Percentiles rank a stretch among this genome's conserved stretches.
Evolutionary conservation across 2,113 vertebrate species (phyloP).

Genomic region (Malurus alboscapulatus): DNA sequence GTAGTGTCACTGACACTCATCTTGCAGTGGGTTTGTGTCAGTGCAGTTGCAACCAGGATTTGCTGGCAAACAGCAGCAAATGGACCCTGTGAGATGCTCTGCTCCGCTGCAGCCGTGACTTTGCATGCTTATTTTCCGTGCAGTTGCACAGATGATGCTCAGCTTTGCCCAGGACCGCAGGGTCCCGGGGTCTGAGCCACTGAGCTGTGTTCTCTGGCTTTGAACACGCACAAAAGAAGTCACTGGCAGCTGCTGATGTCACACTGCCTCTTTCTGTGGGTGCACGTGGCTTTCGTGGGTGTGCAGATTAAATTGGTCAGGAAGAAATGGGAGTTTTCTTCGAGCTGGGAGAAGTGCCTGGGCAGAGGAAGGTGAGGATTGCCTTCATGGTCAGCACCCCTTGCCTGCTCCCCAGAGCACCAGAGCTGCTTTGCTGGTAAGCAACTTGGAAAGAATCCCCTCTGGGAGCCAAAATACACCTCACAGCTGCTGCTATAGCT

Average conservation of each 20-base stretch:
- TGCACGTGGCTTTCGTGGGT: background rate
- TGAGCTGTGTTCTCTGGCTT: background rate
- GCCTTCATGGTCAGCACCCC: fast-evolving
- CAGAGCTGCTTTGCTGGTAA: background rate
- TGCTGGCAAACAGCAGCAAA: background rate
- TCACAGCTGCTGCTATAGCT: fast-evolving
- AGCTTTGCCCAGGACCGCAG: background rate
- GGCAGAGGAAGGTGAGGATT: background rate
- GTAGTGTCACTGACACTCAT: fast-evolving
- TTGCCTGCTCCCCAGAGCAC: background rate
- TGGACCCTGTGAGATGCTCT: background rate
- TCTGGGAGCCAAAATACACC: background rate
- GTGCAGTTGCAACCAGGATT: background rate
- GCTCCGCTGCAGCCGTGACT: background rate
- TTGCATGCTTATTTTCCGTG: background rate
- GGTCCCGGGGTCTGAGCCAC: background rate
- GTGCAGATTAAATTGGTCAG: background rate
- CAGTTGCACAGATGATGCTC: background rate
- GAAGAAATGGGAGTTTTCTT: background rate
- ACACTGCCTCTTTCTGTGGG: background rate
- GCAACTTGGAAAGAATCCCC: background rate
- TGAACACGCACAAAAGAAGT: background rate
- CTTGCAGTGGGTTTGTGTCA: background rate
- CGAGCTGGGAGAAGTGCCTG: background rate
- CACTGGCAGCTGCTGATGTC: background rate